Conservation (phyloP, 2,888 invertebrate species). For the Vanessa cardui region DNA sequence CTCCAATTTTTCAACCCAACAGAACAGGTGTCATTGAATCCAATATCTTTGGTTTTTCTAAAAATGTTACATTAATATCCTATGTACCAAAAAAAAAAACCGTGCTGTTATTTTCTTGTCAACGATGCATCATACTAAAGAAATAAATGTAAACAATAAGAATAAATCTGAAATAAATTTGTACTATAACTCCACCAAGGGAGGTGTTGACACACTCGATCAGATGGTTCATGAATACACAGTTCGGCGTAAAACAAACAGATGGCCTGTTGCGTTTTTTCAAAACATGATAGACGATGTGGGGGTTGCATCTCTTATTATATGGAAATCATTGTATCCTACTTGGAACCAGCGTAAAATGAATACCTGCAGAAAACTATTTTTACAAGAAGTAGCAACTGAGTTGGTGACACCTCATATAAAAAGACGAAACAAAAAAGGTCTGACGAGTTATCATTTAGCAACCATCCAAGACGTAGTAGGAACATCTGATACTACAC, state of each 20-base stretch:
- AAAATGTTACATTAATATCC: not conserved
- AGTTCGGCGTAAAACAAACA: not conserved
- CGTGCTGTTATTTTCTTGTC: not conserved
- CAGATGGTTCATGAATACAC: constrained; percentile 5
- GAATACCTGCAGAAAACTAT: not conserved
- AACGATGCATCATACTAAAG: not conserved
- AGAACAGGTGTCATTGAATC: not conserved
- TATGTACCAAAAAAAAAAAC: not conserved
- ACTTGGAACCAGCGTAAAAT: not conserved
- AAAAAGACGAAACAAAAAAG: not conserved
- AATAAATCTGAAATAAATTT: constrained; percentile 3
- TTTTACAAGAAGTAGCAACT: not conserved
- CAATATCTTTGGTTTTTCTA: not conserved
- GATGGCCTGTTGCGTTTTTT: not conserved
- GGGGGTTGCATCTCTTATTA: not conserved
- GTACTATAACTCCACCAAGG: constrained; percentile 5
- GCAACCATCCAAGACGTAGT: not conserved
- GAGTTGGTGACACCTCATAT: not conserved
- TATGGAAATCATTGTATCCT: not conserved
- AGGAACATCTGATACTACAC: not conserved
- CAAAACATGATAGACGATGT: not conserved
- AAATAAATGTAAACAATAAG: not conserved
- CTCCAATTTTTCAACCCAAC: not conserved
- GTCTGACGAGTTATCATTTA: not conserved
- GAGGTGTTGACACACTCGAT: constrained; percentile 1